These are phyloP conservation scores for Tuberolachnus salignus DNA, from an alignment of 2,888 invertebrate genomes.

Conservation along the genomic window DNA sequence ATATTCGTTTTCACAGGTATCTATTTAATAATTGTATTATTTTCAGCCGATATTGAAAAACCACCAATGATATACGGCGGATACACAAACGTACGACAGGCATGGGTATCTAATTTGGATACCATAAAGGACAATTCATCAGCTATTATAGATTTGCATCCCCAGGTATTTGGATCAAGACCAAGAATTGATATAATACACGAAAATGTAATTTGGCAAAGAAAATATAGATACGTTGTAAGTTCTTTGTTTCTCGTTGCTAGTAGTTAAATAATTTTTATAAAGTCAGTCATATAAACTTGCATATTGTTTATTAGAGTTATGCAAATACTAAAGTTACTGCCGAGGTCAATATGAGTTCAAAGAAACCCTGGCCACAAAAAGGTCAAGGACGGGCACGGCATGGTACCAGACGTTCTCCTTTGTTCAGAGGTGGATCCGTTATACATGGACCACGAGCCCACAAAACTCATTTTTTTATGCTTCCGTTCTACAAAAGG, in stretches of 20 bases:
- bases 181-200: conserved; percentile 88
- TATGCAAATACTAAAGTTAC: conserved; percentile 74
- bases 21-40: background rate
- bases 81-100: conserved; percentile 67
- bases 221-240: conserved; percentile 77
- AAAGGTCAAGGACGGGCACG: conserved; percentile 90
- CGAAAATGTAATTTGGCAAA: conserved; percentile 86
- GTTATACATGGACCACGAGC: conserved; percentile 88
- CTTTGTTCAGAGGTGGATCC: conserved; percentile 81
- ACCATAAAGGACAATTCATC: conserved; percentile 76
- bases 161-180: conserved; percentile 79
- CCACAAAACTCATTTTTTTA: conserved; percentile 89
- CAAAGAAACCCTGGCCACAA: conserved; percentile 95
- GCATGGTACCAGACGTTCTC: conserved; percentile 91
- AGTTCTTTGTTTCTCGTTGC: conserved; percentile 60
- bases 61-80: conserved; percentile 41
- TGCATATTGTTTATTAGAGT: conserved; percentile 63
- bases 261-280: conserved; percentile 16
- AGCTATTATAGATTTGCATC: conserved; percentile 88
- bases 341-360: conserved; percentile 85
- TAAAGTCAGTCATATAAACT: too few species aligned
- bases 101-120: conserved; percentile 86
- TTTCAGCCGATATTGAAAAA: conserved; percentile 15
- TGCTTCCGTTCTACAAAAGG: conserved; percentile 82
- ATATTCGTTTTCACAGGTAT: background rate